Conservation (phyloP, 2,797 vertebrate genomes). For the Brotula barbata region DNA sequence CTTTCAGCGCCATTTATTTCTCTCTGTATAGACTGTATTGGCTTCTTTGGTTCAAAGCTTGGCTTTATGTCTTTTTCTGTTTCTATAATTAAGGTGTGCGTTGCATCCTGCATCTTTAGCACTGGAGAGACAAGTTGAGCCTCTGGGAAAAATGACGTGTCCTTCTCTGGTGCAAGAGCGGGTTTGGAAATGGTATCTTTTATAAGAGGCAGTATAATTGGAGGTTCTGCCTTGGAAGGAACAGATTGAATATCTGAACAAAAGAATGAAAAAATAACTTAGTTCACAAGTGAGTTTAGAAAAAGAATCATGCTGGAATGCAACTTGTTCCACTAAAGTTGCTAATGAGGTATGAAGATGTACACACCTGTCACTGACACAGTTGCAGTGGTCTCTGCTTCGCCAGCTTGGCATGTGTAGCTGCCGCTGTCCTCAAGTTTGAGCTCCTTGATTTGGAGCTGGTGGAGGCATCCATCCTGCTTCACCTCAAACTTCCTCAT, state of each 20-base stretch:
- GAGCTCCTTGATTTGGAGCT: slow-evolving; percentile 80
- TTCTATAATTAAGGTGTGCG: slow-evolving; percentile 83
- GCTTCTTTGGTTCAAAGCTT: slow-evolving; percentile 29
- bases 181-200: slow-evolving; percentile 26
- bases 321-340: background rate
- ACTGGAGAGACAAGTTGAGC: slow-evolving; percentile 70
- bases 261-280: background rate
- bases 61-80: slow-evolving; percentile 61
- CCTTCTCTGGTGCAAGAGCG: slow-evolving; percentile 30
- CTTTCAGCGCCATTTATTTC: slow-evolving; percentile 25
- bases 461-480: slow-evolving; percentile 75
- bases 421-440: slow-evolving; percentile 81
- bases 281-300: background rate
- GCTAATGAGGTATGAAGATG: background rate
- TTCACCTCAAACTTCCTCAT: slow-evolving; percentile 79
- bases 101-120: slow-evolving; percentile 84
- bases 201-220: slow-evolving; percentile 1
- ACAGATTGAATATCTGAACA: slow-evolving; percentile 37
- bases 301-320: background rate
- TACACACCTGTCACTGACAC: slow-evolving; percentile 65
- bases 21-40: slow-evolving; percentile 13
- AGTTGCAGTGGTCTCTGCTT: slow-evolving; percentile 46
- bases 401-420: slow-evolving; percentile 77
- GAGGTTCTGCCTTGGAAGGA: slow-evolving; percentile 40
- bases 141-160: slow-evolving; percentile 54